Base-by-base conservation (phyloP, 2,797 vertebrate species). In the Vipera latastei region DNA sequence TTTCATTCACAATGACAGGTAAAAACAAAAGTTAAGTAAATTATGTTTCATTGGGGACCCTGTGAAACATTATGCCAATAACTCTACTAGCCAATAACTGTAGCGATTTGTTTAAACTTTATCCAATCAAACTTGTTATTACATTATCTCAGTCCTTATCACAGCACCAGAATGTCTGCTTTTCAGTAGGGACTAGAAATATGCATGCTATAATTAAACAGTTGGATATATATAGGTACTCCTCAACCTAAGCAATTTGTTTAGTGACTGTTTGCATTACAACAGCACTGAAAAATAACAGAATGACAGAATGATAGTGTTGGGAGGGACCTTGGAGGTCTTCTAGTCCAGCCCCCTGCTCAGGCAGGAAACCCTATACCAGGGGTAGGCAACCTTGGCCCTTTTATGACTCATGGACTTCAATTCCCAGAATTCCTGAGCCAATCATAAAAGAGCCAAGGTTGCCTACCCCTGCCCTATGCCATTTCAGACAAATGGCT, bases 141-240 rank as follows among this genome's bases (percentile, higher is more conserved):
- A 26, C 6, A 0, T 0, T 8, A 61, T 94, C 73, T 3, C 92
- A 83, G 0, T 59, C 86, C 61, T 93, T 92, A 89, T 85, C 32
- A 88, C 0, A 18, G 93, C 94, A 94, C 28, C 89, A 53, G 69
- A 94, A 90, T 48, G 18, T 86, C 57, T 11, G 12, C 18, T 65
- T 73, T 92, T 78, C 26, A 94, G 0, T 12, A 9, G 90, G 93
- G 11, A 53, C n/a, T 38, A 63, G 89, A 92, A 92, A 13, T 91
- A 63, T 44, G 28, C 63, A 69, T 86, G 92, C 86, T 94, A n/a
- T 92, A 94, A 94, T 95, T 94, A 94, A 53, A 28, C 18, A 25
- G 0, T 5, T 88, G 28, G 16, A 18, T 87, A 53, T 16, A 48
- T 56, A n/a, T 56, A 55, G 13, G 13, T n/a, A 65, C 4, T n/a